Evolutionary conservation across 2,888 invertebrate species (phyloP), one percentile per base, ranked within the genome.

Genomic region (Eilema depressum): DNA sequence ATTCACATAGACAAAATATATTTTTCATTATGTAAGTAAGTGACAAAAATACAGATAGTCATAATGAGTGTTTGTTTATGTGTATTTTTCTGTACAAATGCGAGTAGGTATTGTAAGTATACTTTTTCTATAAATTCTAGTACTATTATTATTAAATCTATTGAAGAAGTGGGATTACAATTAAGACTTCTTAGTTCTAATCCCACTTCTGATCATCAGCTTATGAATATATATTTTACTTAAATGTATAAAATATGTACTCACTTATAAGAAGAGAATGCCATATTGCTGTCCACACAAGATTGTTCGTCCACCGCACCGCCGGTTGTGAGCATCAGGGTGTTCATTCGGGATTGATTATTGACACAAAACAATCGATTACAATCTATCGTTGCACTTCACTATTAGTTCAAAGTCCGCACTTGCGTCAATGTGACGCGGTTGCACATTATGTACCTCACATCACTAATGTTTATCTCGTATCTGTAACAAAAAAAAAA

Each of bases 221-320:
- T 57, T 26, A 25, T 26, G 57, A 26, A 59, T 53, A 8, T 41
- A 12, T 41, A 20, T 10, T 53, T 12, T 26, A 14, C 20, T 17
- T 17, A 20, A 57, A n/a, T n/a, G n/a, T n/a, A n/a, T 8, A 57
- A 23, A 37, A 37, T 25, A 47, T 47, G 56, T 77, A 94, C 95
- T 94, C 73, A 95, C 95, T 94, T 95, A 76, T 95, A 95, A 73
- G 94, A 91, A 75, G 95, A 91, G 83, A 94, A 95, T 80, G 95
- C 93, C 95, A 95, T 95, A 81, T 91, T 94, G 82, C 86, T 90
- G 82, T 95, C 94, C 78, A 92, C 90, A 85, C 92, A 93, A 84
- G 92, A 85, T 86, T 94, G 95, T 79, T 95, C 95, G 79, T 95
- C 94, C 80, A 92, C 90, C 72, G 88, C 85, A 79, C 93, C 93